These are phyloP conservation scores for Smittia sp. DNA, from an alignment of 2,888 invertebrate species.

Conservation along the genomic window DNA sequence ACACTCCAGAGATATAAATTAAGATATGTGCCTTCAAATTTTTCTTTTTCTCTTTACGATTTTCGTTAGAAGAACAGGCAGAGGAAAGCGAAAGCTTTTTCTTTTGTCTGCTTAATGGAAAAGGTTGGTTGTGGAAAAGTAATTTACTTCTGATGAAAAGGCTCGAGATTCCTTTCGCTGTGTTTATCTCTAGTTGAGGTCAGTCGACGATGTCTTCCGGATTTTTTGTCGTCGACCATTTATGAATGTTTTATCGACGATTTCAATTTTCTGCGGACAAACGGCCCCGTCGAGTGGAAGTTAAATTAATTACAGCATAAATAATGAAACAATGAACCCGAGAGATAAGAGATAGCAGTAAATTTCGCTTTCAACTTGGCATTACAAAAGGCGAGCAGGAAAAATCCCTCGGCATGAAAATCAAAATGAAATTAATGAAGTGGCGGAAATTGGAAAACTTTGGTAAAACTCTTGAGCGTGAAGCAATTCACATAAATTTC, in stretches of 20 bases:
- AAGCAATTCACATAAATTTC: neutral
- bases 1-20: constrained; percentile 33
- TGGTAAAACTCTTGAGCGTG: neutral
- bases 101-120: neutral
- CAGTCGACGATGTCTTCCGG: neutral
- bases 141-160: constrained; percentile 6
- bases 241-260: constrained; percentile 7
- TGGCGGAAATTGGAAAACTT: constrained; percentile 21
- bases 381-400: neutral
- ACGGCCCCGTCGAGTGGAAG: constrained; percentile 12
- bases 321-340: constrained; percentile 40
- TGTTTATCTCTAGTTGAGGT: neutral
- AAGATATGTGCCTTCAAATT: constrained; percentile 27
- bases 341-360: constrained; percentile 36
- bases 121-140: neutral
- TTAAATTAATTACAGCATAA: constrained; percentile 39
- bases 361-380: constrained; percentile 21
- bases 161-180: neutral
- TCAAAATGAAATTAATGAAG: constrained; percentile 32
- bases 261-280: neutral
- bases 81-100: neutral
- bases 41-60: no score
- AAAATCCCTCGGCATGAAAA: constrained; percentile 12
- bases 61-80: no score
- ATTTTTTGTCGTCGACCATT: neutral